phyloP scores from a whole-genome alignment of 2,113 vertebrate genomes.

The Antechinus flavipes region DNA sequence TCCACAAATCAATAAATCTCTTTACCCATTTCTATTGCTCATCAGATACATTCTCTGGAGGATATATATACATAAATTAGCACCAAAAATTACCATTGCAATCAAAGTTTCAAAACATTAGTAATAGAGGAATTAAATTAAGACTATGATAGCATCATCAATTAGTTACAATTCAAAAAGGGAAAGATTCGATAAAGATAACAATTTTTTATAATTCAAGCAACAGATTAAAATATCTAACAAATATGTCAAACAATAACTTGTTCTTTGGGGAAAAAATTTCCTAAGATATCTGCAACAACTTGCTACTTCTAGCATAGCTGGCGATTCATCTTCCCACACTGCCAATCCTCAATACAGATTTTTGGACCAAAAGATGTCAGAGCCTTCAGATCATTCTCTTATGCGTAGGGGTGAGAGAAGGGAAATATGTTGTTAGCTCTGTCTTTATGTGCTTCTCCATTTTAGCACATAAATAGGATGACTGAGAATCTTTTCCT shows the following conservation, averaged over 20 bases:
- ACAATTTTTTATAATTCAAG: not conserved
- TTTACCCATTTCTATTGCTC: constrained; percentile 54
- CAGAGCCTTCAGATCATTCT: constrained; percentile 30
- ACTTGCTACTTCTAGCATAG: constrained; percentile 32
- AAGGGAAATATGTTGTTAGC: not conserved
- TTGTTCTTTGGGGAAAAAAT: constrained; percentile 29
- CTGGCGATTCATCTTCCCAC: constrained; percentile 40
- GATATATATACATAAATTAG: constrained; percentile 44
- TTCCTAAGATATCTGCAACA: constrained; percentile 30
- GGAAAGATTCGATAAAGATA: not conserved
- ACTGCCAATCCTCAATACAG: not conserved
- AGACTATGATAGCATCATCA: not conserved
- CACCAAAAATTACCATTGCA: constrained; percentile 40
- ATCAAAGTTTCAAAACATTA: constrained; percentile 50
- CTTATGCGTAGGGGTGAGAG: constrained; percentile 1
- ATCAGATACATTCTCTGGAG: constrained; percentile 30
- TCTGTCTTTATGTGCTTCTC: constrained; percentile 31
- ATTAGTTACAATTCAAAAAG: not conserved
- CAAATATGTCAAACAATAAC: constrained; percentile 2
- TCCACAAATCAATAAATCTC: constrained; percentile 51
- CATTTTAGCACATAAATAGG: constrained; percentile 2
- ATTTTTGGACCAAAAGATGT: constrained; percentile 23
- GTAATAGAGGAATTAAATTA: constrained; percentile 36
- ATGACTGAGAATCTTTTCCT: not conserved
- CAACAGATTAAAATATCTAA: not conserved